phyloP scores from a whole-genome alignment of 2,888 invertebrate species.

The Sarcophaga subvicina region DNA sequence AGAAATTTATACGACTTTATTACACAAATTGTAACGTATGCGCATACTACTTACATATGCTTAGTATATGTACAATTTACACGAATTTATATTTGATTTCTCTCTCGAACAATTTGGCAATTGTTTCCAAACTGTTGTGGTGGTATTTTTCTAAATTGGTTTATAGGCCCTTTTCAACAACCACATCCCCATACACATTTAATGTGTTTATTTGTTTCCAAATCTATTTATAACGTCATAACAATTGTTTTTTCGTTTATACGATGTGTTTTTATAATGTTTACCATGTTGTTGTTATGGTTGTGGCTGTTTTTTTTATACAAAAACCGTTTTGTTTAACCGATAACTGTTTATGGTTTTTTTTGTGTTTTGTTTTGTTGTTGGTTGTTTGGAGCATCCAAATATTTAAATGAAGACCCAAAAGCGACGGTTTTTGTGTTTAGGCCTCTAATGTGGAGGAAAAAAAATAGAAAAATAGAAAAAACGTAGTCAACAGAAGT shows the following conservation, averaged over 20 bases:
- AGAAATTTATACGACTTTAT: not conserved
- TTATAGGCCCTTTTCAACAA: slow-evolving; percentile 21
- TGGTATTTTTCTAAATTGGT: not conserved
- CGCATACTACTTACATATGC: not conserved
- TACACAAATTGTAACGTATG: not conserved
- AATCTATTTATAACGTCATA: slow-evolving; percentile 13
- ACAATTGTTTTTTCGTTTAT: not conserved
- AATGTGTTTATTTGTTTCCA: not conserved
- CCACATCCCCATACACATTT: not conserved
- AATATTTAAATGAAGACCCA: too few relatives aligned
- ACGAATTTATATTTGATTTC: slow-evolving; percentile 5
- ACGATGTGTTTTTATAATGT: not conserved
- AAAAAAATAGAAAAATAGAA: too few relatives aligned
- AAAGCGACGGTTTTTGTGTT: too few relatives aligned
- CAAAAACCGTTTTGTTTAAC: too few relatives aligned
- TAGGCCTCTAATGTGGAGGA: too few relatives aligned
- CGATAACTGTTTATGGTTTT: not conserved
- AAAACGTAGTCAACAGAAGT: too few relatives aligned
- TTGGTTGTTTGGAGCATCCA: too few relatives aligned
- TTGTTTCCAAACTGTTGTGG: not conserved
- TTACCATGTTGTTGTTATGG: not conserved
- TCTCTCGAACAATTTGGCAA: not conserved
- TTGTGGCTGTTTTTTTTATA: not conserved
- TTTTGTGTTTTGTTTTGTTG: not conserved
- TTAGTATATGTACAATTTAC: not conserved